Conservation (phyloP, 2,113 vertebrate genomes). For the Pleuronectes platessa region DNA sequence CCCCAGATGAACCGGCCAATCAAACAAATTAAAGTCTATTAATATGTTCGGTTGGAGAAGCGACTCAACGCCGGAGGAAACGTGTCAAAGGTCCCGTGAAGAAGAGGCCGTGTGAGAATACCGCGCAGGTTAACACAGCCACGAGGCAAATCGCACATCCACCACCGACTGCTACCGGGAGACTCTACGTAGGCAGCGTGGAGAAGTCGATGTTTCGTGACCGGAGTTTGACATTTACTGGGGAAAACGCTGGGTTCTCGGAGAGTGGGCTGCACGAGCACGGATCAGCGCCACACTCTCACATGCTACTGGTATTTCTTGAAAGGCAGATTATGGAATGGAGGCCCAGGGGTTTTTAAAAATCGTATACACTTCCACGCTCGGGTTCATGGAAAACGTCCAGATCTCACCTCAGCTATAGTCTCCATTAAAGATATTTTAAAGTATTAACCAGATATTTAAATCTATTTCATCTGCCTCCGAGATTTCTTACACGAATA, state of each 20-base stretch:
- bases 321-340: constrained; percentile 23
- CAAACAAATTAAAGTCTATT: neutral
- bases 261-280: constrained; percentile 14
- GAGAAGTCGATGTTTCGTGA: constrained; percentile 12
- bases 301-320: neutral
- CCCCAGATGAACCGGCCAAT: too few species aligned
- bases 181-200: constrained; percentile 13
- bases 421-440: too few species aligned
- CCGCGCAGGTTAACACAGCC: constrained; percentile 19
- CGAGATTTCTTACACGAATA: too few species aligned
- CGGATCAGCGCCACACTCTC: neutral
- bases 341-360: too few species aligned
- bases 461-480: too few species aligned
- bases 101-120: neutral
- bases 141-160: constrained; percentile 7
- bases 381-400: too few species aligned
- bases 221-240: constrained; percentile 32
- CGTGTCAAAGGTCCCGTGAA: neutral
- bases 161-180: neutral
- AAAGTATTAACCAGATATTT: too few species aligned
- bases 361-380: too few species aligned
- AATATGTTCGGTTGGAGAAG: neutral
- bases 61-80: neutral
- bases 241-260: constrained; percentile 13
- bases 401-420: too few species aligned